Evolutionary conservation across 1,140 invertebrate genomes (phyloP).

Genomic region (Drosophila nikananu): DNA sequence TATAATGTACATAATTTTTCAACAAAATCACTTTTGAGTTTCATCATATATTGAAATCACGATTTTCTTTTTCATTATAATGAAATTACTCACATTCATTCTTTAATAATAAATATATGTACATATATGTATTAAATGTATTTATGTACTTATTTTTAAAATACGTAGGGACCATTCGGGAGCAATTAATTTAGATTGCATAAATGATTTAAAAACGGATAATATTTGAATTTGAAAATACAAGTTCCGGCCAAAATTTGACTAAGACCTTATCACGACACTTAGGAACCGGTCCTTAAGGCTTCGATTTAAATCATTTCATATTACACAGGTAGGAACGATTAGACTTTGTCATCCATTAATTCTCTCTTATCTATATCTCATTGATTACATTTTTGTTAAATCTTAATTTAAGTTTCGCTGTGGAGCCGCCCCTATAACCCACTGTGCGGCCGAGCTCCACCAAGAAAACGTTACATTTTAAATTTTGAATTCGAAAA

Average conservation of each 20-base stretch:
- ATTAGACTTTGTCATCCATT: too few relatives aligned
- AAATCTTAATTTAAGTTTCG: background rate
- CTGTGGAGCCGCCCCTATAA: background rate
- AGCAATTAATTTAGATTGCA: too few relatives aligned
- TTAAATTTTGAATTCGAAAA: conserved; percentile 71
- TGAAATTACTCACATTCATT: background rate
- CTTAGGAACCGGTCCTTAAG: too few relatives aligned
- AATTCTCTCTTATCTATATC: too few relatives aligned
- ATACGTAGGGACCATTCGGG: too few relatives aligned
- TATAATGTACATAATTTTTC: background rate
- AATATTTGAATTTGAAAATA: too few relatives aligned
- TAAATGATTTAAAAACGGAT: background rate
- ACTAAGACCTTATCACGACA: too few relatives aligned
- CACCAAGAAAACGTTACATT: conserved; percentile 56
- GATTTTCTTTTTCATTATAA: background rate
- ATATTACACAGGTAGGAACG: too few relatives aligned
- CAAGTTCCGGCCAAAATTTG: too few relatives aligned
- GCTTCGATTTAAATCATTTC: too few relatives aligned
- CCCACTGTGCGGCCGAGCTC: conserved; percentile 18
- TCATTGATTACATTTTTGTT: background rate
- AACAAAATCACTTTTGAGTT: conserved; percentile 2
- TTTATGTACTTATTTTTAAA: background rate
- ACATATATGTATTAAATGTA: background rate
- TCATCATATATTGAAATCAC: conserved; percentile 10
- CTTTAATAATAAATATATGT: background rate